Evolutionary conservation across 2,113 vertebrate species (phyloP).

Genomic region (Panthera uncia): DNA sequence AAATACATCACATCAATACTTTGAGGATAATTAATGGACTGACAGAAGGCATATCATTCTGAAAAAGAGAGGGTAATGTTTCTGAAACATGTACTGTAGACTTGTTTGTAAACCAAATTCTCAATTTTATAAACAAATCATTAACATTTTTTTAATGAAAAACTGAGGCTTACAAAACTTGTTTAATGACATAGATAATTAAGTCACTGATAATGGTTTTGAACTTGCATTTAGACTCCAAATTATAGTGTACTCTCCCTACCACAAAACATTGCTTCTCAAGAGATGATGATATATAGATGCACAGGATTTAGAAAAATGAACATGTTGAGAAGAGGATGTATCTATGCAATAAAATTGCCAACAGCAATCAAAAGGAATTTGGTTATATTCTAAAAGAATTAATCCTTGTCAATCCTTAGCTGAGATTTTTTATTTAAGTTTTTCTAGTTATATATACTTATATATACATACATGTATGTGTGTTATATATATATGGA

Average conservation of each 20-base stretch:
- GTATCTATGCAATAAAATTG: not conserved
- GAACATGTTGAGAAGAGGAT: not conserved
- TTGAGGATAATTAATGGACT: not conserved
- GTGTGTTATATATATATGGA: not conserved
- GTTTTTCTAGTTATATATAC: not conserved
- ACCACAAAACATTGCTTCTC: not conserved
- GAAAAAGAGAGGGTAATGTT: not conserved
- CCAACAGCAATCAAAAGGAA: not conserved
- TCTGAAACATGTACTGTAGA: not conserved
- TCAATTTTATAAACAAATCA: not conserved
- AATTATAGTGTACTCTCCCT: not conserved
- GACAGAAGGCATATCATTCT: not conserved
- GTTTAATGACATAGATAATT: slow-evolving; percentile 6
- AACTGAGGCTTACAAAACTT: not conserved
- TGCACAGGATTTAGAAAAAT: not conserved
- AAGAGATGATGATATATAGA: not conserved
- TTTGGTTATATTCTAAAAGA: not conserved
- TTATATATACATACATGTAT: not conserved
- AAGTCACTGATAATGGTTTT: slow-evolving; percentile 17
- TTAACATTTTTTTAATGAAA: slow-evolving; percentile 28
- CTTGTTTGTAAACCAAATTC: not conserved
- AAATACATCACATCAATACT: not conserved
- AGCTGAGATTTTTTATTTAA: slow-evolving; percentile 31
- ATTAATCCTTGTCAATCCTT: not conserved
- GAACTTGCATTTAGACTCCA: not conserved